Conservation (phyloP, 2,113 vertebrate genomes). For the Gnathonemus echidnorhynchus region DNA sequence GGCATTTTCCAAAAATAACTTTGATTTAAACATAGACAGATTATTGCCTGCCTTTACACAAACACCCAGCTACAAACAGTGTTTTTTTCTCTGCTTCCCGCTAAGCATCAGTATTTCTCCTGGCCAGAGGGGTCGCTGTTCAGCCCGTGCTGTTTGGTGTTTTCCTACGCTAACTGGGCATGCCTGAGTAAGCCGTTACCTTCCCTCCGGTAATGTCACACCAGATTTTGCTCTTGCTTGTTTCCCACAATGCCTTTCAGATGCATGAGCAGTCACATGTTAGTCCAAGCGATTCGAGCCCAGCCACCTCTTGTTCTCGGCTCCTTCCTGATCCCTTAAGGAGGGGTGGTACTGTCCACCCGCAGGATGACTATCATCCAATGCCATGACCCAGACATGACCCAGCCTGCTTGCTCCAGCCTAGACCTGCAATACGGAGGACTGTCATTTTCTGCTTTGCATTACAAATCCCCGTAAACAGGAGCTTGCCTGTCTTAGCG, state of each 20-base stretch:
- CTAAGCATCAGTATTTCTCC: background rate
- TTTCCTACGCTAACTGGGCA: background rate
- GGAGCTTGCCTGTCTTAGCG: background rate
- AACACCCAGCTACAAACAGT: background rate
- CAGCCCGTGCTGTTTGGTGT: background rate
- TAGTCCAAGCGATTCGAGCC: background rate
- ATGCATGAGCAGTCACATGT: background rate
- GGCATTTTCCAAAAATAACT: background rate
- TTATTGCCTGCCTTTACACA: background rate
- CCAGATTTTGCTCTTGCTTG: background rate
- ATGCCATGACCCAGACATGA: background rate
- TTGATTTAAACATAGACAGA: background rate
- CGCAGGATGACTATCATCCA: background rate
- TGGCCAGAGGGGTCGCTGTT: background rate
- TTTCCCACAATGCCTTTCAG: background rate
- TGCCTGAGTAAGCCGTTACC: background rate
- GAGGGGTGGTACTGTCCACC: background rate
- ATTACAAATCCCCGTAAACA: conserved; percentile 1
- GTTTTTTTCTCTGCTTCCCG: background rate
- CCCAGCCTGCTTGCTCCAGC: background rate
- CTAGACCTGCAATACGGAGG: background rate
- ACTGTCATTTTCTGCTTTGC: background rate
- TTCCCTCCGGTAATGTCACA: background rate
- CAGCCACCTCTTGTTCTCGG: background rate
- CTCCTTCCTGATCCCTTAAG: background rate